These are phyloP conservation scores for Oryctes rhinoceros DNA, from an alignment of 1,140 invertebrate genomes.

Conservation along the genomic window DNA sequence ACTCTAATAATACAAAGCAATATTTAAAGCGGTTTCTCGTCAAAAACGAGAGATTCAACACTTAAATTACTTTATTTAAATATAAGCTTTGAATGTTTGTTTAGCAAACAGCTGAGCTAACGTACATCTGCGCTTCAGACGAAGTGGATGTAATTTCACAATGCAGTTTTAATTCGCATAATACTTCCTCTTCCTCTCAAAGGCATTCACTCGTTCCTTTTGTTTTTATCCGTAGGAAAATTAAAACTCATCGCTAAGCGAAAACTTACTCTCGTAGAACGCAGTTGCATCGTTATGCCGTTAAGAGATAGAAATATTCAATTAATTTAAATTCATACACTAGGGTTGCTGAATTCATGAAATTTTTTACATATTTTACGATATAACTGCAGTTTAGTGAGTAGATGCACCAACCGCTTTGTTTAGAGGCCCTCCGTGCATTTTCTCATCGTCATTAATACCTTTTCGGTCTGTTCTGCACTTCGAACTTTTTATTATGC, in stretches of 20 bases:
- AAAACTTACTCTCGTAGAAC: background rate
- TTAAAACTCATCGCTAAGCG: background rate
- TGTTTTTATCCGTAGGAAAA: background rate
- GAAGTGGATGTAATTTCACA: too few species aligned
- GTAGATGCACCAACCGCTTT: background rate
- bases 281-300: slow-evolving; percentile 7
- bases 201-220: background rate
- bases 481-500: background rate
- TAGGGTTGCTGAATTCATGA: slow-evolving; percentile 9
- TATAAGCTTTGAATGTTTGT: too few species aligned
- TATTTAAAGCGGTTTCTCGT: too few species aligned
- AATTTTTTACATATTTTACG: slow-evolving; percentile 32
- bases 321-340: slow-evolving; percentile 36
- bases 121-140: too few species aligned
- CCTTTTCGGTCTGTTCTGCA: background rate
- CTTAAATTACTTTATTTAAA: too few species aligned
- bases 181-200: too few species aligned
- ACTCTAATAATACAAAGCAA: too few species aligned
- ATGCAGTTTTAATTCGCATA: too few species aligned
- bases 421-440: background rate
- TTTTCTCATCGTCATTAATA: background rate
- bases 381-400: background rate
- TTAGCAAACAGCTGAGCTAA: too few species aligned
- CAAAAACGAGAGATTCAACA: too few species aligned
- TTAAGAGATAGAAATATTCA: slow-evolving; percentile 24